Percentiles rank a stretch among this genome's conserved stretches.
Evolutionary conservation across 2,797 vertebrate genomes (phyloP).

Genomic region (Tolypeutes matacus): DNA sequence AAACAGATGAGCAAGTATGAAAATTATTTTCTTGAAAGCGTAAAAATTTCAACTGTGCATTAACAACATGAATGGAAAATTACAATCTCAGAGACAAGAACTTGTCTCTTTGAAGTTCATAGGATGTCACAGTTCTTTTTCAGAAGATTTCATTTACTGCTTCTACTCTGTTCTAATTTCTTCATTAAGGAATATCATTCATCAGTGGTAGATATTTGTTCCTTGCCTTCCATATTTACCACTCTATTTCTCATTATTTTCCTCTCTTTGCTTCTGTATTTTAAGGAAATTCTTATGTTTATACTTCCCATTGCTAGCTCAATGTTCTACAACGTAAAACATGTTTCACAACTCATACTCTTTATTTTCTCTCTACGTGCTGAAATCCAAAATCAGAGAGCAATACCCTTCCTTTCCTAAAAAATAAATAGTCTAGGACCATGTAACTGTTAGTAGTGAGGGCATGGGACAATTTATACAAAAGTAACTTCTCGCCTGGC

Average conservation of each 20-base stretch:
- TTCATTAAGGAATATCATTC: slow-evolving; percentile 26
- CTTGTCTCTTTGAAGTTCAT: background rate
- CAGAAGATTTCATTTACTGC: slow-evolving; percentile 13
- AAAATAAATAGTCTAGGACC: background rate
- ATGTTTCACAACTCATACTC: background rate
- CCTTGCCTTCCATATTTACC: background rate
- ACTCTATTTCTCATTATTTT: slow-evolving; percentile 13
- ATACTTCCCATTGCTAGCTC: slow-evolving; percentile 24
- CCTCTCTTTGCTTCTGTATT: background rate
- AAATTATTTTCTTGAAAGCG: slow-evolving; percentile 48
- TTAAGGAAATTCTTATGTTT: slow-evolving; percentile 36
- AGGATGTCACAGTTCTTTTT: slow-evolving; percentile 4
- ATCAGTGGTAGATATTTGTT: slow-evolving; percentile 36
- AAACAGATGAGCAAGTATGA: slow-evolving; percentile 8
- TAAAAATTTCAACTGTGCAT: background rate
- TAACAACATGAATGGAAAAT: background rate
- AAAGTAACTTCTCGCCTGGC: slow-evolving; percentile 28
- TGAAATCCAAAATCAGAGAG: slow-evolving; percentile 30
- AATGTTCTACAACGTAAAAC: slow-evolving; percentile 49
- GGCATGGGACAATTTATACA: background rate
- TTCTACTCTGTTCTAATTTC: slow-evolving; percentile 50
- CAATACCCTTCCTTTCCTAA: background rate
- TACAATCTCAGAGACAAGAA: background rate
- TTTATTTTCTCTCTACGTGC: background rate
- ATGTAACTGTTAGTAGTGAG: slow-evolving; percentile 11